phyloP scores from a whole-genome alignment of 2,113 vertebrate genomes.

The Aramus guarauna region DNA sequence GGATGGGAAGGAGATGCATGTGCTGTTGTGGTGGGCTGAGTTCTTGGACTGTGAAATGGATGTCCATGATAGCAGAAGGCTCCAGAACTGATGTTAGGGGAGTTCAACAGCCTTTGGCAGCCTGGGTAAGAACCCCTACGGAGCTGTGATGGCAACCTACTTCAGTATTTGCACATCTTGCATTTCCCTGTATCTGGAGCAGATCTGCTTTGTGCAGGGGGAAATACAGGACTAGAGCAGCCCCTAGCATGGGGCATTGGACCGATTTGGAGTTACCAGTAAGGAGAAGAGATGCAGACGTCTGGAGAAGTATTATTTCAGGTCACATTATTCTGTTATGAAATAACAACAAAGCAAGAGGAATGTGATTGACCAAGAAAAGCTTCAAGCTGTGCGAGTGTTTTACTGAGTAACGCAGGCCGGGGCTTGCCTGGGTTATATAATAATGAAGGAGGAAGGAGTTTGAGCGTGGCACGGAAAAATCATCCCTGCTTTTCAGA shows the following conservation, averaged over 20 bases:
- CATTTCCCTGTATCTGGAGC: not conserved
- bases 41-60: not conserved
- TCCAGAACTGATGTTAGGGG: not conserved
- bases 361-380: not conserved
- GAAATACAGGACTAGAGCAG: not conserved
- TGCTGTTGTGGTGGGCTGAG: not conserved
- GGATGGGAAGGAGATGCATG: not conserved
- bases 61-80: not conserved
- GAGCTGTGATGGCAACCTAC: not conserved
- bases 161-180: not conserved
- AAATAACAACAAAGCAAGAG: constrained; percentile 32
- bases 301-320: constrained; percentile 38
- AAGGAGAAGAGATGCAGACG: not conserved
- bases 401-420: constrained; percentile 13
- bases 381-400: constrained; percentile 2
- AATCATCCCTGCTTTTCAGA: not conserved
- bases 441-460: not conserved
- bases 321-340: constrained; percentile 39
- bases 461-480: not conserved
- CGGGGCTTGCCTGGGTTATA: not conserved
- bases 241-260: fast-evolving
- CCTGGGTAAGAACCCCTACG: fast-evolving
- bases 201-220: not conserved
- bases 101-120: not conserved
- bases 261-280: not conserved